Percentiles rank a stretch among this genome's conserved stretches.
These are phyloP conservation scores for Diplodus sargus DNA, from an alignment of 2,797 vertebrate species.

Conservation along the genomic window DNA sequence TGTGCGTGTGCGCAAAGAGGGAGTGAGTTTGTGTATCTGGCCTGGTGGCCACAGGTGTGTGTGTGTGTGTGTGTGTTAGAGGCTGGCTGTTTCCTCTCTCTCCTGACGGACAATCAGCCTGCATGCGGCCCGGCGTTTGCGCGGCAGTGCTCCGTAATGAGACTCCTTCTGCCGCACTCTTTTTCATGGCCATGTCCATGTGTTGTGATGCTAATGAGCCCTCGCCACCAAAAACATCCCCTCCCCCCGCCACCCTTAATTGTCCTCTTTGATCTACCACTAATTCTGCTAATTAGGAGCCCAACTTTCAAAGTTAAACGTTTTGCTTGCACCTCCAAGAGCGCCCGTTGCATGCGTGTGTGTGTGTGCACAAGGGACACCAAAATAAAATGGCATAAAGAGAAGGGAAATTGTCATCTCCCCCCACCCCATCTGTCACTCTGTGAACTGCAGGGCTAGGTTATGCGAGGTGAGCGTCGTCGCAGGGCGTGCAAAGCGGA, in stretches of 20 bases:
- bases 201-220: slow-evolving; percentile 93
- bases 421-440: neutral
- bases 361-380: slow-evolving; percentile 20
- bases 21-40: slow-evolving; percentile 35
- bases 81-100: slow-evolving; percentile 28
- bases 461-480: slow-evolving; percentile 9
- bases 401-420: slow-evolving; percentile 6
- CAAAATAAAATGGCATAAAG: slow-evolving; percentile 41
- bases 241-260: slow-evolving; percentile 86
- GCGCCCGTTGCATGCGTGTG: slow-evolving; percentile 31
- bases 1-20: slow-evolving; percentile 18
- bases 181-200: slow-evolving; percentile 82
- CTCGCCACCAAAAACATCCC: slow-evolving; percentile 84
- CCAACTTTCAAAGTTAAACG: slow-evolving; percentile 82
- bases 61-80: slow-evolving; percentile 12
- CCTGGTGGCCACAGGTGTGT: slow-evolving; percentile 27
- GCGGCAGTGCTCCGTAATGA: slow-evolving; percentile 72
- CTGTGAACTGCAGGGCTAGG: slow-evolving; percentile 8
- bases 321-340: slow-evolving; percentile 75
- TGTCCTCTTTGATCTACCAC: slow-evolving; percentile 94
- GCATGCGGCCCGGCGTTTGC: slow-evolving; percentile 65
- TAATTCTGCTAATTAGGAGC: slow-evolving; percentile 89
- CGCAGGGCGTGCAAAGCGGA: slow-evolving; percentile 21
- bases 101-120: slow-evolving; percentile 67
- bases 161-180: slow-evolving; percentile 71